Evolutionary conservation across 64 coral and sea anemone species (phyloP).

Genomic region (Acropora tenuis): DNA sequence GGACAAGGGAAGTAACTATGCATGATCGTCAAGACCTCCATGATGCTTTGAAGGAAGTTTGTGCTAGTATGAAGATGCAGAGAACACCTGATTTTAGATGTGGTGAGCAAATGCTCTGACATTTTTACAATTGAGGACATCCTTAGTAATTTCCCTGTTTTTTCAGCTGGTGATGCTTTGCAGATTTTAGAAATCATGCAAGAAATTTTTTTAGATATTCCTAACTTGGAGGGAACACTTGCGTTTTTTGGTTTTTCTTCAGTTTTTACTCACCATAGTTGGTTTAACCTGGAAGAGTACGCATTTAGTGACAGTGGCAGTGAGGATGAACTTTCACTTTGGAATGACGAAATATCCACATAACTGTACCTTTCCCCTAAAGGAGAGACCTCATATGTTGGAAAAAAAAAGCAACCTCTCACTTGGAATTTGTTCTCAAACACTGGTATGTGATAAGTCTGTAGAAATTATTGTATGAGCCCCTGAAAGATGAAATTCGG

Average conservation of each 20-base stretch:
- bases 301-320: slow-evolving; percentile 6
- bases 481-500: neutral
- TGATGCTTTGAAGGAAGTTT: slow-evolving; percentile 30
- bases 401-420: neutral
- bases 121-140: slow-evolving; percentile 12
- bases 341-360: neutral
- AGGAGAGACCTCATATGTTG: neutral
- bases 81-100: slow-evolving; percentile 9
- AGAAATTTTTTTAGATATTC: slow-evolving; percentile 4
- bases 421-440: neutral
- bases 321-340: neutral
- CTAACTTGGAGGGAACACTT: slow-evolving; percentile 44
- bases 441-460: neutral
- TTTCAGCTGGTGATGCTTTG: slow-evolving; percentile 3
- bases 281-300: slow-evolving; percentile 17
- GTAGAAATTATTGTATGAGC: neutral
- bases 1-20: neutral
- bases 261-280: neutral
- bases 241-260: neutral
- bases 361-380: too few relatives aligned
- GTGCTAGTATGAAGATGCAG: neutral
- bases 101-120: neutral
- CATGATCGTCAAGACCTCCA: slow-evolving; percentile 20
- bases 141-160: slow-evolving; percentile 2
- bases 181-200: slow-evolving; percentile 54